These are phyloP conservation scores for Enhydra lutris DNA, from an alignment of 2,113 vertebrate species.

Conservation along the genomic window DNA sequence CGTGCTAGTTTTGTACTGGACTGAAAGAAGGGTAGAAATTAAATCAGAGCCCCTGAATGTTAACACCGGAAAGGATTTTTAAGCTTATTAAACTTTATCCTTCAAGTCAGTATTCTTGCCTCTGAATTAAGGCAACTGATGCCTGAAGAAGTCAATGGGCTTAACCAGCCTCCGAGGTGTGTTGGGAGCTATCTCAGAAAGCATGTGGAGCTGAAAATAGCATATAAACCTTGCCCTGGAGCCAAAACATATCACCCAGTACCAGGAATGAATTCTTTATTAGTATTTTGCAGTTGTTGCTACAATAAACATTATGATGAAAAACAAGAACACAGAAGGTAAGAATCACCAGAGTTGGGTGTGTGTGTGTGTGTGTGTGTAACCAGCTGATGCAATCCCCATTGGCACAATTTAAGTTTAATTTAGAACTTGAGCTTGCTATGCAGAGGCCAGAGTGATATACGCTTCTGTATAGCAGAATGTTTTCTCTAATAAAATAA, in stretches of 20 bases:
- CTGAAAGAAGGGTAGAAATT: background rate
- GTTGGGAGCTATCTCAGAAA: background rate
- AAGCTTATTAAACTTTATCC: background rate
- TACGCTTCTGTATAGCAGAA: background rate
- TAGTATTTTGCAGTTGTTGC: constrained; percentile 32
- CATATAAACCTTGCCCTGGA: background rate
- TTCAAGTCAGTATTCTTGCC: background rate
- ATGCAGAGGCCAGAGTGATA: background rate
- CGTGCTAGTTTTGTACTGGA: background rate
- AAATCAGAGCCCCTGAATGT: background rate
- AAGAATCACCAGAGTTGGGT: constrained; percentile 32
- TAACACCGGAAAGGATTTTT: background rate
- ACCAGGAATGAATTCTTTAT: background rate
- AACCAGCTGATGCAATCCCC: constrained; percentile 76
- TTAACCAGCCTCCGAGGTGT: background rate
- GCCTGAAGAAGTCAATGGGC: background rate
- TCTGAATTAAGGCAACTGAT: background rate
- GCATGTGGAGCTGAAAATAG: background rate
- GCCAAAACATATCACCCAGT: background rate
- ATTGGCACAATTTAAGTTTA: constrained; percentile 70
- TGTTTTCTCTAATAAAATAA: constrained; percentile 20
- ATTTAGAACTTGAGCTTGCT: constrained; percentile 56
- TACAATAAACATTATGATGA: constrained; percentile 69
- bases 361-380: background rate
- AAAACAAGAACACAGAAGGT: constrained; percentile 62